phyloP scores from a whole-genome alignment of 2,797 vertebrate species.

The Peromyscus attwateri region DNA sequence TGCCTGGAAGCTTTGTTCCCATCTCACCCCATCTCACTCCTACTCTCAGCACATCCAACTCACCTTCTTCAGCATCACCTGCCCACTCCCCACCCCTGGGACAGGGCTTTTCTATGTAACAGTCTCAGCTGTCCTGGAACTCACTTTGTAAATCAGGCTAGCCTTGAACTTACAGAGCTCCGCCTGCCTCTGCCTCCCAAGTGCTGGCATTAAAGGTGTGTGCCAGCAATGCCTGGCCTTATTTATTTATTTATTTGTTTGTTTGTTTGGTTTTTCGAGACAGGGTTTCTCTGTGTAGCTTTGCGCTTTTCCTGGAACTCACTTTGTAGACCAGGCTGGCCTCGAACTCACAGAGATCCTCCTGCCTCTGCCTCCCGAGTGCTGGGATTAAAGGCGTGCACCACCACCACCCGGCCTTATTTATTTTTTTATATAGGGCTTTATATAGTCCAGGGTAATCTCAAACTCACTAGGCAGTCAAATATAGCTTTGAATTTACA shows the following conservation, averaged over 20 bases:
- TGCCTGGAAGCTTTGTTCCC: not conserved
- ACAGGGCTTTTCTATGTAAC: not conserved
- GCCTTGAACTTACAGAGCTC: not conserved
- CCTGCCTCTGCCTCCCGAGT: not conserved
- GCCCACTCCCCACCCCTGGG: not conserved
- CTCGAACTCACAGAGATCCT: not conserved
- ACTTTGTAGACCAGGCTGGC: not conserved
- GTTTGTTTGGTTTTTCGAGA: no score
- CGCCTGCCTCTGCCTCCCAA: not conserved
- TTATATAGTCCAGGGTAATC: not conserved
- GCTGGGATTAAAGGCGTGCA: not conserved
- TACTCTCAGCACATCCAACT: not conserved
- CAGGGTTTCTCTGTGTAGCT: no score
- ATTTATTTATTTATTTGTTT: not conserved
- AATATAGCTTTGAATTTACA: not conserved
- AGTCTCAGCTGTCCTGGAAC: not conserved
- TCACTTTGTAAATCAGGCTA: not conserved
- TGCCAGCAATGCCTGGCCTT: no score
- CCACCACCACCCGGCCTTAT: no score
- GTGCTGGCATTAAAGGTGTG: not conserved
- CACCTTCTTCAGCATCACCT: not conserved
- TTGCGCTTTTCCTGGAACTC: not conserved
- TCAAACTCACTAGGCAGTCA: not conserved
- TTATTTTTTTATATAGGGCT: not conserved
- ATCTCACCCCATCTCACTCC: not conserved